A percentile compares a stretch with the other conserved stretches of the same genome.
These are phyloP conservation scores for Monoplex corrugatus DNA, from an alignment of 2,888 invertebrate genomes.

Conservation along the genomic window DNA sequence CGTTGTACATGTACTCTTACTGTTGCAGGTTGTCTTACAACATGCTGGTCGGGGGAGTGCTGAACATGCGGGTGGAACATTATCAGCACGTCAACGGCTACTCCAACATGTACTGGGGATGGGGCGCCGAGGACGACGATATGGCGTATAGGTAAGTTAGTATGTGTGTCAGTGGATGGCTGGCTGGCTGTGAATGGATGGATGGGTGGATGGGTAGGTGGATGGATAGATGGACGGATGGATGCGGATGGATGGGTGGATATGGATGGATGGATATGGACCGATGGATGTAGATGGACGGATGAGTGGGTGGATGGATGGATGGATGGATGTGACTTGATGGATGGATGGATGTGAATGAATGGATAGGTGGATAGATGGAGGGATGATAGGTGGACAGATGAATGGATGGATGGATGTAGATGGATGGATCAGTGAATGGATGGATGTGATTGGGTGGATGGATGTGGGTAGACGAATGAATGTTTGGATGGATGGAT, in stretches of 20 bases:
- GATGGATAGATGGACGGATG: background rate
- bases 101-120: conserved; percentile 82
- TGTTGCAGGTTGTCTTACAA: conserved; percentile 80
- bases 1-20: no score
- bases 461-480: no score
- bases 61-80: conserved; percentile 80
- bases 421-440: no score
- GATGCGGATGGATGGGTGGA: background rate
- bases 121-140: conserved; percentile 81
- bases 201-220: background rate
- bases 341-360: background rate
- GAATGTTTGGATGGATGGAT: no score
- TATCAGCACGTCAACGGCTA: conserved; percentile 81
- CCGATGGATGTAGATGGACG: background rate
- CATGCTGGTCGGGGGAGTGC: conserved; percentile 82
- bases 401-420: no score
- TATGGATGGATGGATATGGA: background rate
- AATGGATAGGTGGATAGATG: background rate
- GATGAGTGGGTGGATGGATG: background rate
- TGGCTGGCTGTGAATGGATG: background rate
- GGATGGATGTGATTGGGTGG: no score
- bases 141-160: conserved; percentile 74
- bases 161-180: no score
- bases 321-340: no score
- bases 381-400: no score